Conservation (phyloP, 1,140 invertebrate genomes). For the Rhyzopertha dominica region DNA sequence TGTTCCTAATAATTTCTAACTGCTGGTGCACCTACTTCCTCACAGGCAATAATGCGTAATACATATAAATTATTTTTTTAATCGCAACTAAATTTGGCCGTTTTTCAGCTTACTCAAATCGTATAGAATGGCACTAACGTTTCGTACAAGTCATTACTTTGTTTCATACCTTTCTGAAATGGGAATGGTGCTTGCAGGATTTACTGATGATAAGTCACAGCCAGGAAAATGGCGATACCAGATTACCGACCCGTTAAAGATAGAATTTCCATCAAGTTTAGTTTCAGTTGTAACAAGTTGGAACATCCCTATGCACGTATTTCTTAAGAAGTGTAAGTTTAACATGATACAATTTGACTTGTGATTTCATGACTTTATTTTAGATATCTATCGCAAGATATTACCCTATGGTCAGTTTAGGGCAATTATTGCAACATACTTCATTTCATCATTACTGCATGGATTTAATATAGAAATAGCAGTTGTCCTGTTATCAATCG, state of each 20-base stretch:
- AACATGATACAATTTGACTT: constrained; percentile 1
- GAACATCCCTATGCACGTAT: constrained; percentile 96
- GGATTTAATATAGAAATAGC: constrained; percentile 89
- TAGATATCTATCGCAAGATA: constrained; percentile 78
- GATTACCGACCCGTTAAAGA: constrained; percentile 67
- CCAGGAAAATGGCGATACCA: constrained; percentile 47
- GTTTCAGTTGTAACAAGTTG: constrained; percentile 89
- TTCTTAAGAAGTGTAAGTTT: constrained; percentile 81
- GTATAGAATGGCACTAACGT: constrained; percentile 84
- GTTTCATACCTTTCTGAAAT: constrained; percentile 79
- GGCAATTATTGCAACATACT: constrained; percentile 80
- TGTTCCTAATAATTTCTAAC: constrained; percentile 73
- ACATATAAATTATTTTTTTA: constrained; percentile 46
- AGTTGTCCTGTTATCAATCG: constrained; percentile 83
- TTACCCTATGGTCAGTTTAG: constrained; percentile 66
- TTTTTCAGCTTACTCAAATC: constrained; percentile 66
- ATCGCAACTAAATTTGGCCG: constrained; percentile 12
- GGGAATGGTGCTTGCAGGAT: constrained; percentile 66
- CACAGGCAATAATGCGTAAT: constrained; percentile 54
- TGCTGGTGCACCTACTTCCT: constrained; percentile 74
- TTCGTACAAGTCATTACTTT: constrained; percentile 93
- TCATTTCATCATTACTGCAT: constrained; percentile 84
- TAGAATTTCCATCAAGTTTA: constrained; percentile 88
- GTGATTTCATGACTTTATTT: constrained; percentile 38
- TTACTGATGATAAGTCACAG: constrained; percentile 40